Percentiles rank a stretch among this genome's conserved stretches.
These are phyloP conservation scores for Harpegnathos saltator DNA, from an alignment of 1,140 invertebrate species.

Conservation along the genomic window DNA sequence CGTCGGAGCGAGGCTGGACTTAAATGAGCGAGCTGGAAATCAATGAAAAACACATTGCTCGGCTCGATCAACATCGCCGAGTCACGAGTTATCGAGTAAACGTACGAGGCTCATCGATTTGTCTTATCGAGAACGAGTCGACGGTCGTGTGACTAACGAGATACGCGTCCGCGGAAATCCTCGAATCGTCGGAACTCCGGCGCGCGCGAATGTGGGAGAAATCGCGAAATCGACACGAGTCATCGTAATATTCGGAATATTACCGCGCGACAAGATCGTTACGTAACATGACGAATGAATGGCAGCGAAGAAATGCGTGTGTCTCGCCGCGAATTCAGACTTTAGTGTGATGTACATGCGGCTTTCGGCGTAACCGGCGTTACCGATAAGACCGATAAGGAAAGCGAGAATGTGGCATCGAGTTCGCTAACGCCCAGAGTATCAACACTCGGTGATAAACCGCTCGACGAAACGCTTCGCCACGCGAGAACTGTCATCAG, in stretches of 20 bases:
- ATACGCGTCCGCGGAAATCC: too few relatives aligned
- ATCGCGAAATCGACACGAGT: not conserved
- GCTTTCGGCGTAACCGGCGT: not conserved
- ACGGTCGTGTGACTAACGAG: too few relatives aligned
- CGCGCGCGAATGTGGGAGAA: not conserved
- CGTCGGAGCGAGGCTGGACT: not conserved
- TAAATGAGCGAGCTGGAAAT: not conserved
- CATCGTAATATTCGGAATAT: not conserved
- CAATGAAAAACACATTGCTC: too few relatives aligned
- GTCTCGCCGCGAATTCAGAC: too few relatives aligned
- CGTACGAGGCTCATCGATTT: too few relatives aligned
- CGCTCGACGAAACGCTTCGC: conserved; percentile 18
- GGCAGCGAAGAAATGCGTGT: not conserved
- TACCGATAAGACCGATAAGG: conserved; percentile 53
- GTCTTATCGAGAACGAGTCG: too few relatives aligned
- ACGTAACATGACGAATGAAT: conserved; percentile 18
- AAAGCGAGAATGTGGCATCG: conserved; percentile 5
- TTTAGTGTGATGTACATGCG: conserved; percentile 3
- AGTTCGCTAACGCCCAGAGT: conserved; percentile 39
- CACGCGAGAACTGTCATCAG: conserved; percentile 7
- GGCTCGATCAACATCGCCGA: too few relatives aligned
- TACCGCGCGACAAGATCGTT: not conserved
- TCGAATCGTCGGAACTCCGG: too few relatives aligned
- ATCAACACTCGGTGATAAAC: conserved; percentile 25
- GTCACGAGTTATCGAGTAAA: too few relatives aligned